Conservation (phyloP, 2,888 invertebrate species). For the Hydraecia micacea region DNA sequence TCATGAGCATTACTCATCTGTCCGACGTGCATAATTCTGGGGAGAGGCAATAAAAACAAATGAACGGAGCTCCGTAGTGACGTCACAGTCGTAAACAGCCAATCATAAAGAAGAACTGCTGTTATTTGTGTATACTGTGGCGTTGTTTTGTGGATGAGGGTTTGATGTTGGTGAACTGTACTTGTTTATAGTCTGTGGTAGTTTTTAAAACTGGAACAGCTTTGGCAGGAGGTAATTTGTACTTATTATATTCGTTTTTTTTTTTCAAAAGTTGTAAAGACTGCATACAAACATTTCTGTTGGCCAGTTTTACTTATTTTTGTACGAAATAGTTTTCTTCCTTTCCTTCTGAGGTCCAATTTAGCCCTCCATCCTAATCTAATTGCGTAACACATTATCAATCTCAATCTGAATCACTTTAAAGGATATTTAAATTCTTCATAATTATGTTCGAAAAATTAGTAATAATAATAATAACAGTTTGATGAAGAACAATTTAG, state of each 20-base stretch:
- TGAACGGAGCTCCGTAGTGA: slow-evolving; percentile 30
- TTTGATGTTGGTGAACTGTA: slow-evolving; percentile 8
- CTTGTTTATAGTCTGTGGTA: slow-evolving; percentile 4
- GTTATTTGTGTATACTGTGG: slow-evolving; percentile 22
- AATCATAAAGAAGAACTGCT: slow-evolving; percentile 38
- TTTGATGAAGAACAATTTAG: no score
- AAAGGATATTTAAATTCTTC: no score
- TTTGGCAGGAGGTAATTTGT: no score
- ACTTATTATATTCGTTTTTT: background rate
- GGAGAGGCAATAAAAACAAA: slow-evolving; percentile 43
- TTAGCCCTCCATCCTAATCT: background rate
- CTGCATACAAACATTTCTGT: background rate
- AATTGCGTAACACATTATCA: no score
- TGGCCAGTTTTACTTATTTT: background rate
- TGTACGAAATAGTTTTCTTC: background rate
- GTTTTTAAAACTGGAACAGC: background rate
- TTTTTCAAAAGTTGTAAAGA: background rate
- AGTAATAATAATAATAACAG: no score
- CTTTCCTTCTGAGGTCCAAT: background rate
- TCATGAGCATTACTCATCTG: slow-evolving; percentile 41
- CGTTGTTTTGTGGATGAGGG: slow-evolving; percentile 2
- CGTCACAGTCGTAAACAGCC: slow-evolving; percentile 41
- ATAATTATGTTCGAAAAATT: no score
- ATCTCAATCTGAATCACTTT: no score
- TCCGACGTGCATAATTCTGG: slow-evolving; percentile 28